Evolutionary conservation across 1,140 invertebrate genomes (phyloP).

Genomic region (Drosophila santomea): DNA sequence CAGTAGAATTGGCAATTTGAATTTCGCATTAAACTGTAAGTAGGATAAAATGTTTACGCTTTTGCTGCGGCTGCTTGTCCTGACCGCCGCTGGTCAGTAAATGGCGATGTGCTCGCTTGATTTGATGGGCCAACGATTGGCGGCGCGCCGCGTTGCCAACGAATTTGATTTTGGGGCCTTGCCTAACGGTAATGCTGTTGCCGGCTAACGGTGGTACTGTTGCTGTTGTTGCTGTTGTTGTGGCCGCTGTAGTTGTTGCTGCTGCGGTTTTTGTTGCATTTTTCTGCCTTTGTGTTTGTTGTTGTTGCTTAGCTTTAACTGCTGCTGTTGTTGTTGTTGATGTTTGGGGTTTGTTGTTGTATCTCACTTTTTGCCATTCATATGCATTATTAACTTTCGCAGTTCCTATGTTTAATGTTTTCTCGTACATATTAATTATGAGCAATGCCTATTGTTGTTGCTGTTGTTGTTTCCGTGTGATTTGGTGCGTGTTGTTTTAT

Average conservation of each 20-base stretch:
- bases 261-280: conserved; percentile 38
- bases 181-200: conserved; percentile 35
- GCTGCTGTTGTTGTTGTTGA: conserved; percentile 37
- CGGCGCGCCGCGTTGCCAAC: conserved; percentile 64
- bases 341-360: conserved; percentile 57
- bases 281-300: conserved; percentile 30
- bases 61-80: conserved; percentile 64
- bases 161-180: conserved; percentile 44
- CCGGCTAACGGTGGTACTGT: conserved; percentile 20
- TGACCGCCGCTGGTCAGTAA: conserved; percentile 76
- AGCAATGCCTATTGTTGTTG: conserved; percentile 47
- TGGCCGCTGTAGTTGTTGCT: conserved; percentile 9
- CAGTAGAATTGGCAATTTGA: conserved; percentile 4
- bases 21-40: background rate
- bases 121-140: conserved; percentile 73
- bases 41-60: conserved; percentile 40
- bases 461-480: conserved; percentile 44
- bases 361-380: conserved; percentile 81
- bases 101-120: conserved; percentile 81
- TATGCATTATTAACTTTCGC: conserved; percentile 82
- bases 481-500: conserved; percentile 65
- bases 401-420: conserved; percentile 76
- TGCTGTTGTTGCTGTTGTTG: conserved; percentile 4
- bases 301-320: conserved; percentile 34
- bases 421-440: conserved; percentile 79